A percentile compares a stretch with the other conserved stretches of the same genome.
These are phyloP conservation scores for Andrena fulva DNA, from an alignment of 2,888 invertebrate genomes.

Conservation along the genomic window DNA sequence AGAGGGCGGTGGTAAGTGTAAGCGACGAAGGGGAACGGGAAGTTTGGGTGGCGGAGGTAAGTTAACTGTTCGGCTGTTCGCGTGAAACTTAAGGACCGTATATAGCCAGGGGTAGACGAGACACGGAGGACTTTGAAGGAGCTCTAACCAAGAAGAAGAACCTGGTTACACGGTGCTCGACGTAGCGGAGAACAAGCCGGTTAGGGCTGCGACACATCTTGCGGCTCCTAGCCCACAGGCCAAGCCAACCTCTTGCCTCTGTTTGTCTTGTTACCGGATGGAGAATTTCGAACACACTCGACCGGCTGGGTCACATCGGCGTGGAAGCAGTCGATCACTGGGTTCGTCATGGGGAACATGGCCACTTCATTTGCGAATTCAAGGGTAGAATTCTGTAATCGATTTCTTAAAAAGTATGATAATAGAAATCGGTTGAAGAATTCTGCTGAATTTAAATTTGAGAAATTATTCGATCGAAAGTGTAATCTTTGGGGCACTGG, in stretches of 20 bases:
- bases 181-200: slow-evolving; percentile 63
- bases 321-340: slow-evolving; percentile 21
- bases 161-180: slow-evolving; percentile 63
- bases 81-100: slow-evolving; percentile 70
- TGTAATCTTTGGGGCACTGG: no score
- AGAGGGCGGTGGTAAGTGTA: slow-evolving; percentile 5
- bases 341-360: no score
- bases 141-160: slow-evolving; percentile 31
- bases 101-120: slow-evolving; percentile 36
- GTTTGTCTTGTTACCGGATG: slow-evolving; percentile 66
- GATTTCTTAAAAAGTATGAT: no score
- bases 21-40: slow-evolving; percentile 52
- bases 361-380: no score
- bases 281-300: slow-evolving; percentile 56
- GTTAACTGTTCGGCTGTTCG: slow-evolving; percentile 66
- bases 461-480: no score
- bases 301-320: slow-evolving; percentile 33
- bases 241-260: slow-evolving; percentile 43
- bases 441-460: no score
- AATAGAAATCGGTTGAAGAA: no score
- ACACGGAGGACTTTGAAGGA: slow-evolving; percentile 62
- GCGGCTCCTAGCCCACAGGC: slow-evolving; percentile 63
- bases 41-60: slow-evolving; percentile 61
- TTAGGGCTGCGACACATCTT: slow-evolving; percentile 67
- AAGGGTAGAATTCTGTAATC: no score